Percentiles rank a stretch among this genome's conserved stretches.
These are phyloP conservation scores for Cyclura pinguis DNA, from an alignment of 2,797 vertebrate genomes.

Conservation along the genomic window DNA sequence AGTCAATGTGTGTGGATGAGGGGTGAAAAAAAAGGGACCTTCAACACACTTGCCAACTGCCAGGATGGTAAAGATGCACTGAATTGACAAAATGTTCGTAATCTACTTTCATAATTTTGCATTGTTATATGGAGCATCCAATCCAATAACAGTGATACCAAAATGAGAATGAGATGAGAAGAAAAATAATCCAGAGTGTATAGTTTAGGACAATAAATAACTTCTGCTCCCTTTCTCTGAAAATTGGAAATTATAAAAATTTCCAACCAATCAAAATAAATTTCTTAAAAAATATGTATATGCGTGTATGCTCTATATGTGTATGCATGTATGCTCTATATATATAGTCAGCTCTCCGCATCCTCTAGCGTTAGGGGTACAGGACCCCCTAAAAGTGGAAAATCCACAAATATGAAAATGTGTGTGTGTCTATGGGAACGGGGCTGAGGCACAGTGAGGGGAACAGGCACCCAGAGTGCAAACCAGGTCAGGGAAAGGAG, in stretches of 20 bases:
- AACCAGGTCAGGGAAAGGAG: too few species aligned
- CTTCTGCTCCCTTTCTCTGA: neutral
- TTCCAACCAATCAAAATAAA: neutral
- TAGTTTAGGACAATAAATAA: neutral
- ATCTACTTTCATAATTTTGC: fast-evolving
- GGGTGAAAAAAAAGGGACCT: neutral
- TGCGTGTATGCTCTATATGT: too few species aligned
- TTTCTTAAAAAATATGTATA: neutral
- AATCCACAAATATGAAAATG: too few species aligned
- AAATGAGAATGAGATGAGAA: neutral
- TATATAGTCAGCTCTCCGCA: too few species aligned
- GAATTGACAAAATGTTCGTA: neutral
- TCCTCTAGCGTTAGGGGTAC: too few species aligned
- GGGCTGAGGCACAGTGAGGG: too few species aligned
- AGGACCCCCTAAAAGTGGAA: too few species aligned
- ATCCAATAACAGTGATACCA: neutral
- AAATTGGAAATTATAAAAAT: neutral
- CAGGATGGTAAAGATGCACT: neutral
- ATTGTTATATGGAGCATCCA: neutral
- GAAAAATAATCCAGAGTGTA: neutral
- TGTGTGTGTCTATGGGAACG: too few species aligned
- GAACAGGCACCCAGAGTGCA: too few species aligned
- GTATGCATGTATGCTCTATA: too few species aligned
- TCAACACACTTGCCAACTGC: neutral
- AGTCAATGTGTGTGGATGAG: conserved; percentile 49